A percentile compares a stretch with the other conserved stretches of the same genome.
These are phyloP conservation scores for Onychorhynchus coronatus DNA, from an alignment of 2,113 vertebrate species.

Conservation along the genomic window DNA sequence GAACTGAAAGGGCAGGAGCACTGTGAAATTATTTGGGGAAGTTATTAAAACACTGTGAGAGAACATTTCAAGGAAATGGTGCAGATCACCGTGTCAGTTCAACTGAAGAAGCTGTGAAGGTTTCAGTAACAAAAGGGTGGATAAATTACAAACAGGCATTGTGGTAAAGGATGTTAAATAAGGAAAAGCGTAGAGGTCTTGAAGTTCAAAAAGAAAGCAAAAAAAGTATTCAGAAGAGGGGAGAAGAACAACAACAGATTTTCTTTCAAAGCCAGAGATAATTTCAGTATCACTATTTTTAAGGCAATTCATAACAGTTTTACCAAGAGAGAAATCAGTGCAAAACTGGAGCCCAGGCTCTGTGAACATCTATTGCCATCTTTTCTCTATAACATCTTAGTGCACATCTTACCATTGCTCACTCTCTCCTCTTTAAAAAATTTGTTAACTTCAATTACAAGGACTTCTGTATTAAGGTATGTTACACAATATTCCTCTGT, in stretches of 20 bases:
- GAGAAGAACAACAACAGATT: background rate
- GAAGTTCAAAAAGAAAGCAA: background rate
- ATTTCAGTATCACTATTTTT: background rate
- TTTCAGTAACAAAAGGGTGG: background rate
- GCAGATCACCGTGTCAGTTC: background rate
- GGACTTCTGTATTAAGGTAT: background rate
- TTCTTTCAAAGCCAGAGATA: background rate
- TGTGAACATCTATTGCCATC: background rate
- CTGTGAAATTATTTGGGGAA: background rate
- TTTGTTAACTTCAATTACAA: background rate
- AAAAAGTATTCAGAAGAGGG: background rate
- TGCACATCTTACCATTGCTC: background rate
- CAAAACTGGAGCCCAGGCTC: background rate
- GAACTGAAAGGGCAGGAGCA: background rate
- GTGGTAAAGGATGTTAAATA: background rate
- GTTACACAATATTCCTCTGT: background rate
- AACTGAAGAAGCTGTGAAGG: background rate
- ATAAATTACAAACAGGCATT: background rate
- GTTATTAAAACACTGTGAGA: background rate
- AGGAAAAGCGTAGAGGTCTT: background rate
- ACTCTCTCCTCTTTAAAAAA: background rate
- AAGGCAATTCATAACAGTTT: background rate
- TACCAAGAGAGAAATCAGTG: background rate
- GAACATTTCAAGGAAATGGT: background rate
- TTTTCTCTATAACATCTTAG: background rate